A percentile compares a stretch with the other conserved stretches of the same genome.
These are phyloP conservation scores for Eupleurogrammus muticus DNA, from an alignment of 2,797 vertebrate genomes.

Conservation along the genomic window DNA sequence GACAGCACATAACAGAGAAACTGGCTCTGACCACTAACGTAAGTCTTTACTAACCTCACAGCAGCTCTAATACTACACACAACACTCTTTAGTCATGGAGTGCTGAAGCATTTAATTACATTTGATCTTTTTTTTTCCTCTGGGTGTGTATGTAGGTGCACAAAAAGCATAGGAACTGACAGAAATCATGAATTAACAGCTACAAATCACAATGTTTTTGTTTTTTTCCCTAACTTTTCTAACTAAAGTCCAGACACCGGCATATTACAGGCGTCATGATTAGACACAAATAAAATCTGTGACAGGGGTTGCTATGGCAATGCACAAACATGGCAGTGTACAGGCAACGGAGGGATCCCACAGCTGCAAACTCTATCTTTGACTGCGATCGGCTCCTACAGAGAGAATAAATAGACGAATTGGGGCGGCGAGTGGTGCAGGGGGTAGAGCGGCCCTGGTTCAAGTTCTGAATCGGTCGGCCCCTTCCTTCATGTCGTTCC, in stretches of 20 bases:
- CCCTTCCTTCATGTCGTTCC: too few relatives aligned
- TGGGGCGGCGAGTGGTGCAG: too few relatives aligned
- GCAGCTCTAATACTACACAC: background rate
- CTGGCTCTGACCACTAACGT: conserved; percentile 79
- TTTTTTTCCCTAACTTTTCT: too few relatives aligned
- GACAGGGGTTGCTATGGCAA: too few relatives aligned
- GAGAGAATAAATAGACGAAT: too few relatives aligned
- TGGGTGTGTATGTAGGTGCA: background rate
- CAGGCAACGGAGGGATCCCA: too few relatives aligned
- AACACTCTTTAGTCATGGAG: background rate
- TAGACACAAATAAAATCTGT: background rate
- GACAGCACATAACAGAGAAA: conserved; percentile 80
- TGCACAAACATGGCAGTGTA: too few relatives aligned
- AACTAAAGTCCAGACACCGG: background rate
- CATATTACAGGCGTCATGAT: background rate
- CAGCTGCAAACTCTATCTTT: too few relatives aligned
- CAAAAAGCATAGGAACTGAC: background rate
- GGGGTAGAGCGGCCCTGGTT: too few relatives aligned
- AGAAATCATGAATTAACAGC: background rate
- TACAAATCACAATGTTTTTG: background rate
- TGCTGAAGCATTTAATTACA: background rate
- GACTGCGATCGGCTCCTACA: too few relatives aligned
- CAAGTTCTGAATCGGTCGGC: too few relatives aligned
- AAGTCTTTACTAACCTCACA: conserved; percentile 61
- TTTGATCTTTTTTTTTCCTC: background rate